Evolutionary conservation across 2,888 invertebrate species (phyloP), one percentile per base, ranked within the genome.

Genomic region (Stenurella melanura): DNA sequence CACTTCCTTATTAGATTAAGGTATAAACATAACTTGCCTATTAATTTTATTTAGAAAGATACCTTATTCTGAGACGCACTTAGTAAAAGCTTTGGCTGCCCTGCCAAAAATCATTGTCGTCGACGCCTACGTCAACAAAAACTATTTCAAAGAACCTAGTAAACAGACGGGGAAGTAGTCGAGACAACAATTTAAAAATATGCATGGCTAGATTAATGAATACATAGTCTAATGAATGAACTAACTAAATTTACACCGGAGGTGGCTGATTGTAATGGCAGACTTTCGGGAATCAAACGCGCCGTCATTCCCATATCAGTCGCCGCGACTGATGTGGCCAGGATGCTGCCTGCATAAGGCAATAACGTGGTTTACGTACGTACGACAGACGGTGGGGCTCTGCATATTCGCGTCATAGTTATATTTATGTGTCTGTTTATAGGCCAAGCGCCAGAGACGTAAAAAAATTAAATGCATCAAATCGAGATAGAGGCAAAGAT

Each of bases 221-320:
- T 12, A 21, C 21, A 58, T 60, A 15, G 12, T 6, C n/a, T 60
- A 15, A 26, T 60, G 30, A 21, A 60, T 30, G n/a, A 12, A 60
- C 26, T 50, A 50, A 30, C 21, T 30, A 60, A 60, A 21, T 26
- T 26, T 60, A 21, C 26, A 26, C 60, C 30, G 60, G 30, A 60
- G n/a, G 15, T 60, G 5, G 60, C 15, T 19, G n/a, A 60, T 60
- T 26, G 12, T 30, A 15, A 26, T 30, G 4, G 60, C 26, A 60
- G 60, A 60, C 60, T 60, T 60, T 60, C n/a, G 21, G 60, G 30
- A 60, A 60, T 60, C 60, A 15, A 21, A 50, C 50, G 7, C 50
- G 0, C 50, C 50, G 50, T 50, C 50, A 50, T 50, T 50, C 11
- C 15, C 60, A 26, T 60, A 60, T 60, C 60, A 26, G 26, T 26